Evolutionary conservation across 2,113 vertebrate genomes (phyloP).

Genomic region (Eolophus roseicapilla): DNA sequence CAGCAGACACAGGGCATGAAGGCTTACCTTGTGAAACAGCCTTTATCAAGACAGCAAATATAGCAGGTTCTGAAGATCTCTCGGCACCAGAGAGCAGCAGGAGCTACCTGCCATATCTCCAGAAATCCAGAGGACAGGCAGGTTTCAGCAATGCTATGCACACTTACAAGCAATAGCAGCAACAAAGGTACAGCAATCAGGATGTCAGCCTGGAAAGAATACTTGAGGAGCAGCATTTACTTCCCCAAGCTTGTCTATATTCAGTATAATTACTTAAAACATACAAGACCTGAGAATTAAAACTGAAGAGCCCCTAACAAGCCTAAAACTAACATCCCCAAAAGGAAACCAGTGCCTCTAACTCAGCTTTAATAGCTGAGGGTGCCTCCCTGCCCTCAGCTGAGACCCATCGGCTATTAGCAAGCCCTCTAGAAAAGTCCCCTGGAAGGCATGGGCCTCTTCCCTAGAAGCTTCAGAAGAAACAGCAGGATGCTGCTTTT

Average conservation of each 20-base stretch:
- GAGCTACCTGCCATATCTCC: accelerated
- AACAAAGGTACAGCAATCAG: accelerated
- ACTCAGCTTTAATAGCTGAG: background rate
- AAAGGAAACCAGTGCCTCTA: accelerated
- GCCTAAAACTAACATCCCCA: accelerated
- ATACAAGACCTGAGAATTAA: accelerated
- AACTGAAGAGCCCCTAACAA: accelerated
- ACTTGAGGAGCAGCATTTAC: accelerated
- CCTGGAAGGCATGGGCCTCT: accelerated
- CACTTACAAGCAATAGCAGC: accelerated
- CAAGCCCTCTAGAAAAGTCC: background rate
- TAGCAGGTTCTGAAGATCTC: background rate
- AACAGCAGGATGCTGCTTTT: accelerated
- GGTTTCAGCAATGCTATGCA: accelerated
- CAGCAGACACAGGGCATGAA: accelerated
- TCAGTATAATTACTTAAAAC: accelerated
- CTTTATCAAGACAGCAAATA: background rate
- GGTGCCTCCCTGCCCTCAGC: background rate
- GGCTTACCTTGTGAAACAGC: accelerated
- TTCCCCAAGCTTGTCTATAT: accelerated
- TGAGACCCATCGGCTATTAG: background rate
- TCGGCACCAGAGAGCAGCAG: background rate
- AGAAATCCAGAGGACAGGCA: background rate
- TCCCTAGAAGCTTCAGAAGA: background rate
- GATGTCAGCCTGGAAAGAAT: accelerated